These are phyloP conservation scores for Lepeophtheirus nordmannii DNA, from an alignment of 2,888 invertebrate species.

Conservation along the genomic window DNA sequence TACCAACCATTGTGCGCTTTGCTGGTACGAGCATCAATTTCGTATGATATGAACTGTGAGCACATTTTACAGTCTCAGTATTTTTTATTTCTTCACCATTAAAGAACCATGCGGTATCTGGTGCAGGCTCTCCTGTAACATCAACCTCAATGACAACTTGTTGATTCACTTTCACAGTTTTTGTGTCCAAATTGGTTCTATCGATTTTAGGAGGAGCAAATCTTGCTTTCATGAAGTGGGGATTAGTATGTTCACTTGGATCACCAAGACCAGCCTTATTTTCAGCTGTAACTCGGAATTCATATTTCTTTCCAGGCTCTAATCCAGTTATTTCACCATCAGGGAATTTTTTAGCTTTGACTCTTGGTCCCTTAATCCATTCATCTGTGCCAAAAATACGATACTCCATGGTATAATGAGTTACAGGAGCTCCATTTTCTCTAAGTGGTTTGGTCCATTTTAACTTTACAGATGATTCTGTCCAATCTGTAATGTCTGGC, in stretches of 20 bases:
- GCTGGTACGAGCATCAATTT: conserved; percentile 71
- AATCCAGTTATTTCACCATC: conserved; percentile 73
- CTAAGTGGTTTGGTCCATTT: conserved; percentile 79
- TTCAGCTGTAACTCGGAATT: conserved; percentile 79
- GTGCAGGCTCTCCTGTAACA: conserved; percentile 72
- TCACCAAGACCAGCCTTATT: conserved; percentile 90
- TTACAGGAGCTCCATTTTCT: conserved; percentile 84
- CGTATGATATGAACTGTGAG: conserved; percentile 74
- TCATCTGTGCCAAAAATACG: conserved; percentile 69
- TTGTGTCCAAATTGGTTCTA: conserved; percentile 64
- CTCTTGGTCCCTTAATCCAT: conserved; percentile 72
- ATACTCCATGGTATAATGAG: conserved; percentile 77
- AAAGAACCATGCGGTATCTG: conserved; percentile 63
- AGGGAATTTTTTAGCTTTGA: conserved; percentile 57
- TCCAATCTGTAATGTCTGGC: conserved; percentile 77
- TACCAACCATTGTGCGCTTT: conserved; percentile 64
- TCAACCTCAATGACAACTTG: conserved; percentile 34
- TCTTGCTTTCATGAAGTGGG: conserved; percentile 73
- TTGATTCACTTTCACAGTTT: conserved; percentile 63
- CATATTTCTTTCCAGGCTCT: conserved; percentile 86
- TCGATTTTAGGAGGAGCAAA: conserved; percentile 82
- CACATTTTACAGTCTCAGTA: conserved; percentile 37
- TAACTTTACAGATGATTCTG: conserved; percentile 71
- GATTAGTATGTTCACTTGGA: conserved; percentile 76
- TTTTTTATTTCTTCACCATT: conserved; percentile 25